phyloP scores from a whole-genome alignment of 2,888 invertebrate species.

The Dorcus hopei region DNA sequence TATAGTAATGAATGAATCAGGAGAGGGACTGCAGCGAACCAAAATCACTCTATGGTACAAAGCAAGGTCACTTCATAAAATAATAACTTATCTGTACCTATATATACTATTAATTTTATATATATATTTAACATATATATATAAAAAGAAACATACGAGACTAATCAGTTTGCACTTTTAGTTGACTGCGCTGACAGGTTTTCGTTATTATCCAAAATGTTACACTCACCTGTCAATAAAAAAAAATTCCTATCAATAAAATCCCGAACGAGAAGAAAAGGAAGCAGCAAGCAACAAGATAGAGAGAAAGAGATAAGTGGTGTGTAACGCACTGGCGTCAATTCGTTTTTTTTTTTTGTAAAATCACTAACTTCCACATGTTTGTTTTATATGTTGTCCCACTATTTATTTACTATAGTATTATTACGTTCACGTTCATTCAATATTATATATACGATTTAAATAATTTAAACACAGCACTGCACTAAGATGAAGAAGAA shows the following conservation, averaged over 20 bases:
- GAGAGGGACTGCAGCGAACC: conserved; percentile 10
- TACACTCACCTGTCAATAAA: conserved; percentile 17
- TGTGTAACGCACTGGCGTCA: conserved; percentile 4
- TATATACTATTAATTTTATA: conserved; percentile 38
- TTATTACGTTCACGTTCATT: background rate
- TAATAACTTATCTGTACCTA: conserved; percentile 56
- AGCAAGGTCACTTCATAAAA: conserved; percentile 62
- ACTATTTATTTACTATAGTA: background rate
- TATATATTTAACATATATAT: conserved; percentile 35
- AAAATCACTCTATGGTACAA: conserved; percentile 55
- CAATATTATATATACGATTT: conserved; percentile 1
- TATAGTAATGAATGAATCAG: conserved; percentile 1
- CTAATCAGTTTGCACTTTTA: conserved; percentile 38
- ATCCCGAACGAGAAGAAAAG: conserved; percentile 19
- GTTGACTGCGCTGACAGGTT: conserved; percentile 31
- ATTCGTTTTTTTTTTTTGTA: conserved; percentile 7
- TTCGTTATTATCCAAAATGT: conserved; percentile 5
- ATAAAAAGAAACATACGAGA: conserved; percentile 45
- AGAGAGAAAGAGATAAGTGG: conserved; percentile 23
- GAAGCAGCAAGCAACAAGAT: conserved; percentile 31
- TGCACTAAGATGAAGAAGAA: conserved; percentile 53
- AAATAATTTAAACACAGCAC: conserved; percentile 38
- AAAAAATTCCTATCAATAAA: conserved; percentile 11
- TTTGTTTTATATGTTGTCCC: background rate
- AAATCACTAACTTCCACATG: conserved; percentile 2